Evolutionary conservation across 2,797 vertebrate species (phyloP).

Genomic region (Notolabrus celidotus): DNA sequence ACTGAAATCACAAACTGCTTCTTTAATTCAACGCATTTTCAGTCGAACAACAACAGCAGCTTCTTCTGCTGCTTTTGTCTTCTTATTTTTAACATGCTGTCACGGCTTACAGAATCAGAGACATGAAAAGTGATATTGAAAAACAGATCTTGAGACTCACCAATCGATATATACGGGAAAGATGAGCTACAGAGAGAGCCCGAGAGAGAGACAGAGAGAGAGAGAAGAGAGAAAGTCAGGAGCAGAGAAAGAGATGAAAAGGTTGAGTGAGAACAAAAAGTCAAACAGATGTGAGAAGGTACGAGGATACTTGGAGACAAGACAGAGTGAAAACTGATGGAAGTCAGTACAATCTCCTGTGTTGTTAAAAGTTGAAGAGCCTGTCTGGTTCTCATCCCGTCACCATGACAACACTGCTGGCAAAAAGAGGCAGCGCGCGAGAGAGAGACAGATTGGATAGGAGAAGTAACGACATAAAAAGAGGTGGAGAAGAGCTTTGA

Average conservation of each 20-base stretch:
- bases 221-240: not conserved
- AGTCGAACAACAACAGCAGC: not conserved
- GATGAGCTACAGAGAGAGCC: not conserved
- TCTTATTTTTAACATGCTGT: not conserved
- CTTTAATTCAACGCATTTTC: not conserved
- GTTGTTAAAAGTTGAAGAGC: conserved; percentile 68
- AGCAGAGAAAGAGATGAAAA: not conserved
- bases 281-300: conserved; percentile 20
- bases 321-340: conserved; percentile 26
- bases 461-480: conserved; percentile 14
- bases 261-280: not conserved
- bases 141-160: not conserved
- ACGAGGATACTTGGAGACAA: conserved; percentile 3
- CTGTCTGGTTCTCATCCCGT: conserved; percentile 61
- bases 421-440: conserved; percentile 17
- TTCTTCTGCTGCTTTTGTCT: not conserved
- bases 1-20: not conserved
- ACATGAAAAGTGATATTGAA: not conserved
- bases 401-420: conserved; percentile 73
- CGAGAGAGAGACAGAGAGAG: not conserved
- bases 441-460: not conserved
- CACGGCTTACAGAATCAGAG: not conserved
- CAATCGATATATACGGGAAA: conserved; percentile 1
- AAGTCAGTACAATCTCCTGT: conserved; percentile 33
- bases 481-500: conserved; percentile 4